Evolutionary conservation across 2,888 invertebrate species (phyloP).

Genomic region (Marasmarcha lunaedactyla): DNA sequence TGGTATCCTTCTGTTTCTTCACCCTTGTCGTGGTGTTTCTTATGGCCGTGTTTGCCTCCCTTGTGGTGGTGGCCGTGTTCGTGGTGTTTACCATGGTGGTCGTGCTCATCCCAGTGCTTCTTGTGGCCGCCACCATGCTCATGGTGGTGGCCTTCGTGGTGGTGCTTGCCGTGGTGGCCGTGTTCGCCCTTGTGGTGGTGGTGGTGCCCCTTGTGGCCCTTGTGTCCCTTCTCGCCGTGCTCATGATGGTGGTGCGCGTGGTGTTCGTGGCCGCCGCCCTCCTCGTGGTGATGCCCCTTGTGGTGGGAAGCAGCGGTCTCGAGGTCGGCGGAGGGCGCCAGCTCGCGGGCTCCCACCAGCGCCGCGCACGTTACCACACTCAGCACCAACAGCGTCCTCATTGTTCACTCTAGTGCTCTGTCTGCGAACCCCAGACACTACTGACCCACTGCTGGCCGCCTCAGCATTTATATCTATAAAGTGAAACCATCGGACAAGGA

Average conservation of each 20-base stretch:
- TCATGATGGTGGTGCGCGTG: conserved; percentile 76
- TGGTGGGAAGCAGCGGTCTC: conserved; percentile 62
- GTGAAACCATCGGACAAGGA: conserved; percentile 66
- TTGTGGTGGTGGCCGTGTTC: conserved; percentile 83
- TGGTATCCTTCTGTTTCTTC: conserved; percentile 87
- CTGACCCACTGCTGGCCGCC: conserved; percentile 40
- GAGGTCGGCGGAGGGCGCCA: conserved; percentile 46
- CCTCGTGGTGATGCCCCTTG: conserved; percentile 69
- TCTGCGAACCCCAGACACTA: conserved; percentile 45
- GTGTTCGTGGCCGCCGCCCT: conserved; percentile 77
- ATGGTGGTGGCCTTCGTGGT: conserved; percentile 79
- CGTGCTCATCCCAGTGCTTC: conserved; percentile 81
- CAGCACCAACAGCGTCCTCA: conserved; percentile 62
- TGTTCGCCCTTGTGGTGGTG: conserved; percentile 84
- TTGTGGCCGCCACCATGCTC: conserved; percentile 86
- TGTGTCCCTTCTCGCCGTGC: conserved; percentile 81
- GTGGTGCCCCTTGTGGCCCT: conserved; percentile 81
- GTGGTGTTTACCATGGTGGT: conserved; percentile 81
- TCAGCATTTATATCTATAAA: conserved; percentile 60
- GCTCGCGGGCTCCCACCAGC: conserved; percentile 41
- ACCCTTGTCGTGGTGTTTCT: conserved; percentile 87
- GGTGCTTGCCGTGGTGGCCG: conserved; percentile 81
- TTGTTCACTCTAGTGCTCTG: conserved; percentile 34
- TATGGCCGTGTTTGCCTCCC: conserved; percentile 82
- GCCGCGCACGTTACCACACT: conserved; percentile 43